These are phyloP conservation scores for Acleris literana DNA, from an alignment of 2,888 invertebrate species.

Conservation along the genomic window DNA sequence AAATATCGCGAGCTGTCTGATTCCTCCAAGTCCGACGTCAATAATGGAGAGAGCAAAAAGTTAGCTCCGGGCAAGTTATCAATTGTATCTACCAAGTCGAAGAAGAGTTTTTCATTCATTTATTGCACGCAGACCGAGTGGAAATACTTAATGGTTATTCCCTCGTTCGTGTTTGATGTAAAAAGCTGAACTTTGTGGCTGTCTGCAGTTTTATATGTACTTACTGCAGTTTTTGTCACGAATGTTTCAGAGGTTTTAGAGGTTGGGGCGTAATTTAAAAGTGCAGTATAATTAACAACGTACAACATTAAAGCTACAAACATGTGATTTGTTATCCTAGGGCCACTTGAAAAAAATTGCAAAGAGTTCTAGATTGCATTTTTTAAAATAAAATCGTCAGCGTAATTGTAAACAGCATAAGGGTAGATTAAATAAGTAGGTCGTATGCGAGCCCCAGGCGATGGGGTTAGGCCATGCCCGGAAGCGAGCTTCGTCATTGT, in stretches of 20 bases:
- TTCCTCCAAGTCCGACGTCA: slow-evolving; percentile 60
- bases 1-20: slow-evolving; percentile 54
- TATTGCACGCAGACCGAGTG: slow-evolving; percentile 68
- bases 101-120: slow-evolving; percentile 72
- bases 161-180: slow-evolving; percentile 64
- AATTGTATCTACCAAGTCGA: slow-evolving; percentile 72
- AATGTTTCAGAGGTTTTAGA: slow-evolving; percentile 52
- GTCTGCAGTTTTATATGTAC: slow-evolving; percentile 59
- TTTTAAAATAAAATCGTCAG: too few species aligned
- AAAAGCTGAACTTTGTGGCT: slow-evolving; percentile 64
- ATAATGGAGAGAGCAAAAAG: slow-evolving; percentile 73
- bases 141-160: slow-evolving; percentile 74
- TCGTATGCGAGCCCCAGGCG: slow-evolving; percentile 37
- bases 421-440: slow-evolving; percentile 30
- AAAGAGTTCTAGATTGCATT: too few species aligned
- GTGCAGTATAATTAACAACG: slow-evolving; percentile 10
- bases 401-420: slow-evolving; percentile 10
- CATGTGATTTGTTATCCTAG: neutral
- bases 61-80: slow-evolving; percentile 72
- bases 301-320: slow-evolving; percentile 4
- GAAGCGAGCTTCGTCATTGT: slow-evolving; percentile 53
- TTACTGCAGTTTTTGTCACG: slow-evolving; percentile 60
- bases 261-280: slow-evolving; percentile 49
- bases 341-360: too few species aligned
- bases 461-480: slow-evolving; percentile 28